These are phyloP conservation scores for Hafferia zeledoni DNA, from an alignment of 2,797 vertebrate genomes.

Conservation along the genomic window DNA sequence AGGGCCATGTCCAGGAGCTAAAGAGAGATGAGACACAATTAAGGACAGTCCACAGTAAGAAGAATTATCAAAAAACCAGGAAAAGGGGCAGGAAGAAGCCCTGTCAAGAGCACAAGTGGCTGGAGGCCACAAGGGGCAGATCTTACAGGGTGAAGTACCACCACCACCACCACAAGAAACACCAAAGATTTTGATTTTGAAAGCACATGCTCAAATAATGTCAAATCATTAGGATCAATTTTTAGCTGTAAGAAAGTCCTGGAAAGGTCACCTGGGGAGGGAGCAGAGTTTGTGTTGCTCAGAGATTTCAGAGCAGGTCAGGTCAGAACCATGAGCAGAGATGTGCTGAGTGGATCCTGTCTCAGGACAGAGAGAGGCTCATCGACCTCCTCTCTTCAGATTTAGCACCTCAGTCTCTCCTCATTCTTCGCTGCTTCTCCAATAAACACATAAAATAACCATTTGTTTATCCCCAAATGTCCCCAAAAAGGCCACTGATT, in stretches of 20 bases:
- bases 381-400: neutral
- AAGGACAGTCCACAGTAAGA: neutral
- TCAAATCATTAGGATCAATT: neutral
- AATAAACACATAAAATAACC: neutral
- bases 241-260: neutral
- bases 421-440: neutral
- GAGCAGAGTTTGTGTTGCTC: neutral
- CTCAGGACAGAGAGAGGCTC: neutral
- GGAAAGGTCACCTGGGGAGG: neutral
- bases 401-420: neutral
- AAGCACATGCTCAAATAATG: neutral
- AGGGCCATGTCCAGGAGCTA: neutral
- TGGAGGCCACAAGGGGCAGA: neutral
- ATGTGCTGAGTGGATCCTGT: neutral
- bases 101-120: neutral
- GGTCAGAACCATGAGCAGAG: neutral
- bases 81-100: neutral
- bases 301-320: neutral
- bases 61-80: rapidly evolving
- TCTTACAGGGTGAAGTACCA: neutral
- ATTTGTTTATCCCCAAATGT: neutral
- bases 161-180: neutral
- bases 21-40: neutral
- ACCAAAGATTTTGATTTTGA: neutral
- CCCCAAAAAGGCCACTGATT: neutral